Conservation (phyloP, 2,113 vertebrate species). For the Gambusia affinis region DNA sequence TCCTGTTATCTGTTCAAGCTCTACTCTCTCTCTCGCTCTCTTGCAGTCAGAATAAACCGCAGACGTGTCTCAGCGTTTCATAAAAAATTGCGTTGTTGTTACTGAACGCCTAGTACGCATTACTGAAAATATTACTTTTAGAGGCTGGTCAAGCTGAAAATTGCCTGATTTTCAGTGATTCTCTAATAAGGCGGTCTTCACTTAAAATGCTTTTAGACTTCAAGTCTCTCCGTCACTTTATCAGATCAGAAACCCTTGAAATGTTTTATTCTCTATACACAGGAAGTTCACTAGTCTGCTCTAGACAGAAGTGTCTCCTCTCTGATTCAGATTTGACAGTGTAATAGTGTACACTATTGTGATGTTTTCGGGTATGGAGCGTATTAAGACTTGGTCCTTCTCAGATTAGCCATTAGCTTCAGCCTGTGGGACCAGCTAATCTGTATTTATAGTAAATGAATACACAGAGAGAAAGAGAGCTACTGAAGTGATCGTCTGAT, state of each 20-base stretch:
- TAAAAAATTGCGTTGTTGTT: not conserved
- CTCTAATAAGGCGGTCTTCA: no score
- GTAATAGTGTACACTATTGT: not conserved
- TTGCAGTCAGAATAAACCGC: not conserved
- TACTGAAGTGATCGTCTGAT: not conserved
- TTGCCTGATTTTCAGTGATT: no score
- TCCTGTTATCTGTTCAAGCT: not conserved
- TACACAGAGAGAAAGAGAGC: not conserved
- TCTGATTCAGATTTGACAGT: not conserved
- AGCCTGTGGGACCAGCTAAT: not conserved
- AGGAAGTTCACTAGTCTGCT: not conserved
- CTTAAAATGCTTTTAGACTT: no score
- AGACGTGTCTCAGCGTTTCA: not conserved
- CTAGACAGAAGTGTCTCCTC: not conserved
- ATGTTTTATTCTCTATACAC: no score
- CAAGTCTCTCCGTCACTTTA: no score
- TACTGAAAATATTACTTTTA: no score
- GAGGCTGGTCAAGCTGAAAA: no score
- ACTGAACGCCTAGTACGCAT: not conserved
- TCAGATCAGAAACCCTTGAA: no score
- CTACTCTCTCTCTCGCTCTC: not conserved
- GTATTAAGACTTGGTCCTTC: not conserved
- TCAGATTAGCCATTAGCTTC: not conserved
- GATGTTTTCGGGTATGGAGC: not conserved
- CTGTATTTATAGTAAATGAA: not conserved